Percentiles rank a stretch among this genome's conserved stretches.
These are phyloP conservation scores for Bergia puertoricense DNA, from an alignment of 92 coral and sea anemone genomes.

Conservation along the genomic window DNA sequence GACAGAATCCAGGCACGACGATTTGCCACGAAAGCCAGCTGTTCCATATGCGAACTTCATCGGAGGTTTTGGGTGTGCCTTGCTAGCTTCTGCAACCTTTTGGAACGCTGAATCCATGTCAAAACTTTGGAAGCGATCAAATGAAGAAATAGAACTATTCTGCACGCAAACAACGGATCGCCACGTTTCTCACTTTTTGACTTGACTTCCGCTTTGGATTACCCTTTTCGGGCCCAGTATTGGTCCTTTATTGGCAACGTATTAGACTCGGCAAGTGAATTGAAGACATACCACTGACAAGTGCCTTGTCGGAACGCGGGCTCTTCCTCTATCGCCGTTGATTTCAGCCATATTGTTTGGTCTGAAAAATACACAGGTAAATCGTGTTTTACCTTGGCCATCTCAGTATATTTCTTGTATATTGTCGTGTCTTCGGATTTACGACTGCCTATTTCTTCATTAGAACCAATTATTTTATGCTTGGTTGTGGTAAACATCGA, in stretches of 20 bases:
- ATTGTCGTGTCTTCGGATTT: neutral
- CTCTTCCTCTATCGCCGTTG: conserved; percentile 60
- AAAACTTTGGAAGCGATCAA: neutral
- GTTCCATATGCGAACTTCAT: conserved; percentile 90
- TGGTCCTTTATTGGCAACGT: neutral
- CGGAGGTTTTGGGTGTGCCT: conserved; percentile 79
- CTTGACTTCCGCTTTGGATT: neutral
- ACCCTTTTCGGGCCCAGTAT: neutral
- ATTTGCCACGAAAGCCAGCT: conserved; percentile 89
- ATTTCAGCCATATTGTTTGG: conserved; percentile 60
- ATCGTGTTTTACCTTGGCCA: conserved; percentile 16
- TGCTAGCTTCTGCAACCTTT: conserved; percentile 69
- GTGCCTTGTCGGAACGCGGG: conserved; percentile 40
- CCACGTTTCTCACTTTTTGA: conserved; percentile 23
- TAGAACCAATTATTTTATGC: neutral
- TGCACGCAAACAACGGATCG: neutral
- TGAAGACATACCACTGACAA: conserved; percentile 34
- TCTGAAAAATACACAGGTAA: conserved; percentile 55
- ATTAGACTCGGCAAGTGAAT: neutral
- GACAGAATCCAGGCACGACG: conserved; percentile 80
- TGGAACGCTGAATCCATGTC: conserved; percentile 72
- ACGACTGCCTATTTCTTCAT: neutral
- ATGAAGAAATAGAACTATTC: neutral
- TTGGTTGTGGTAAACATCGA: neutral
- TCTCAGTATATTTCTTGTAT: neutral